Evolutionary conservation across 1,140 invertebrate genomes (phyloP).

Genomic region (Dufourea novaeangliae): DNA sequence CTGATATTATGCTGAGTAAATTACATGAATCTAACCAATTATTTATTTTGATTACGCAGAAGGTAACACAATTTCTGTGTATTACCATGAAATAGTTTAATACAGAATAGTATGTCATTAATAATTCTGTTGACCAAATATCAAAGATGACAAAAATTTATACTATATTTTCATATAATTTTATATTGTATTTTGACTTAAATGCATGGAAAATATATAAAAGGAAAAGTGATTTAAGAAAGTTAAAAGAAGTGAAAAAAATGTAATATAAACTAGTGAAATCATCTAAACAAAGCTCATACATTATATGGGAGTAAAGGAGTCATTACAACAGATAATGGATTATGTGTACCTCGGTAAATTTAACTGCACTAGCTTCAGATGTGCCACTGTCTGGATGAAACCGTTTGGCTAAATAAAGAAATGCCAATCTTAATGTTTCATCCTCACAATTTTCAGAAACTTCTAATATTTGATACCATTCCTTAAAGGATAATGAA

Average conservation of each 20-base stretch:
- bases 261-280: background rate
- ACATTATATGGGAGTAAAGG: background rate
- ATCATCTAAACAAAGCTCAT: background rate
- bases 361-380: slow-evolving; percentile 87
- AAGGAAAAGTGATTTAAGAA: background rate
- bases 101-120: background rate
- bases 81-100: background rate
- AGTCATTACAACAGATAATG: background rate
- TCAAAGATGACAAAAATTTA: background rate
- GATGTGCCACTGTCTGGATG: slow-evolving; percentile 90
- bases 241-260: background rate
- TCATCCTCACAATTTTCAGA: slow-evolving; percentile 86
- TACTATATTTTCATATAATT: background rate
- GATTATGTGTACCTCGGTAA: slow-evolving; percentile 83
- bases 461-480: slow-evolving; percentile 86
- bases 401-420: slow-evolving; percentile 89
- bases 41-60: background rate
- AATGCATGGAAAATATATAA: no score
- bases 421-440: slow-evolving; percentile 87
- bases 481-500: slow-evolving; percentile 82
- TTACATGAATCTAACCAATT: background rate
- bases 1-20: background rate
- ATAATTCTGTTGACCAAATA: background rate
- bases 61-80: no score
- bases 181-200: no score